Evolutionary conservation across 2,113 vertebrate species (phyloP).

Genomic region (Lamprotornis superbus): DNA sequence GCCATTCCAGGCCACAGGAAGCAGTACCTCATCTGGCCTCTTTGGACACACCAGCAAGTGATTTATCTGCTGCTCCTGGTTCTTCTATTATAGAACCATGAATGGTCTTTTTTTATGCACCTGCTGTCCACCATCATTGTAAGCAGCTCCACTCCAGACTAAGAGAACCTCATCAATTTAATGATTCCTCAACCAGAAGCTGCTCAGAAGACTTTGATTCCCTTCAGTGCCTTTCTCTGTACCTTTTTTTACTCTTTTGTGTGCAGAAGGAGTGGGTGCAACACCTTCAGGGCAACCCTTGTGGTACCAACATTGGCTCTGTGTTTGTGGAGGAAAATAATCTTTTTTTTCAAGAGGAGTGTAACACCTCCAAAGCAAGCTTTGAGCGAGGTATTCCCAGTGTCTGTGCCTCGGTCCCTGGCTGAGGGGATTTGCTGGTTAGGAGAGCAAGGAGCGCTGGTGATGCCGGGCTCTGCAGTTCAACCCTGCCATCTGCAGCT

Average conservation of each 20-base stretch:
- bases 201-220: not conserved
- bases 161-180: not conserved
- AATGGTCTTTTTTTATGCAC: not conserved
- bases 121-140: fast-evolving
- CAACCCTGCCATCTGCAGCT: slow-evolving; percentile 57
- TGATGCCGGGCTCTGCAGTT: not conserved
- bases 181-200: not conserved
- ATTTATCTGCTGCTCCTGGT: not conserved
- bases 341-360: not conserved
- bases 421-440: fast-evolving
- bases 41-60: not conserved
- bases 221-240: not conserved
- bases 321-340: not conserved
- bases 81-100: not conserved
- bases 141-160: not conserved
- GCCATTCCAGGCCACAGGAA: not conserved
- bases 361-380: not conserved
- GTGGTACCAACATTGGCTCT: fast-evolving
- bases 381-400: fast-evolving
- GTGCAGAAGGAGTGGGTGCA: not conserved
- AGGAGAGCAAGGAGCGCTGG: not conserved
- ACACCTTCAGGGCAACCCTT: not conserved
- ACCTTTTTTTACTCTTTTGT: not conserved
- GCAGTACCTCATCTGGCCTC: not conserved
- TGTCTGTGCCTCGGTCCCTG: fast-evolving